These are phyloP conservation scores for Pseudolaguvia tuberculata DNA, from an alignment of 2,113 vertebrate species.

Conservation along the genomic window DNA sequence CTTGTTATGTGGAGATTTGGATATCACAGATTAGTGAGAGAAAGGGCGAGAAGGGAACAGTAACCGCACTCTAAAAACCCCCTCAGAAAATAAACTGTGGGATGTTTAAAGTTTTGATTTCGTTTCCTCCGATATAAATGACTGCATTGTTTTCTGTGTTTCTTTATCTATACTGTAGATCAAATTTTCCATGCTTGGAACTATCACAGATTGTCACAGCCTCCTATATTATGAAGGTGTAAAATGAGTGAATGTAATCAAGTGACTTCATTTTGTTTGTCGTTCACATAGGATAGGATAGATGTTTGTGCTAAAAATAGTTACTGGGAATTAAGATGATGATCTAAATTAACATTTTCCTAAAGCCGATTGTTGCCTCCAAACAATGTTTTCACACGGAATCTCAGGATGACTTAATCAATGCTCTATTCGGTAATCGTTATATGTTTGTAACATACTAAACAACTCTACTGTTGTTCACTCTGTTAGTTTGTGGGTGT, in stretches of 20 bases:
- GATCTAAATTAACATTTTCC: neutral
- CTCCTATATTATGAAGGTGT: neutral
- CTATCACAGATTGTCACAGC: neutral
- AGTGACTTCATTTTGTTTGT: neutral
- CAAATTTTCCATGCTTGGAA: neutral
- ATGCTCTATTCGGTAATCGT: neutral
- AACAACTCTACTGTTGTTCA: neutral
- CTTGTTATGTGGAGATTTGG: constrained; percentile 61
- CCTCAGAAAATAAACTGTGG: constrained; percentile 20
- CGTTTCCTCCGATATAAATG: neutral
- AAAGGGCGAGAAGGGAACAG: constrained; percentile 51
- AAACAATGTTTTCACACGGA: neutral
- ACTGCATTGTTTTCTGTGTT: neutral
- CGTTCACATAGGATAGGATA: neutral
- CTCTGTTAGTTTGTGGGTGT: neutral
- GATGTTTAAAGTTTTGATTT: constrained; percentile 3
- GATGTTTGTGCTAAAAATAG: neutral
- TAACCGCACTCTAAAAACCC: constrained; percentile 46
- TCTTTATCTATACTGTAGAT: neutral
- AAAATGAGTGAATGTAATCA: constrained; percentile 1
- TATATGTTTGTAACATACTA: too few species aligned
- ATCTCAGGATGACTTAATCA: neutral
- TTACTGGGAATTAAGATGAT: neutral
- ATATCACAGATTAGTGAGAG: constrained; percentile 61
- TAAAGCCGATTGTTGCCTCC: neutral